phyloP scores from a whole-genome alignment of 2,888 invertebrate genomes.

The Adineta ricciae region DNA sequence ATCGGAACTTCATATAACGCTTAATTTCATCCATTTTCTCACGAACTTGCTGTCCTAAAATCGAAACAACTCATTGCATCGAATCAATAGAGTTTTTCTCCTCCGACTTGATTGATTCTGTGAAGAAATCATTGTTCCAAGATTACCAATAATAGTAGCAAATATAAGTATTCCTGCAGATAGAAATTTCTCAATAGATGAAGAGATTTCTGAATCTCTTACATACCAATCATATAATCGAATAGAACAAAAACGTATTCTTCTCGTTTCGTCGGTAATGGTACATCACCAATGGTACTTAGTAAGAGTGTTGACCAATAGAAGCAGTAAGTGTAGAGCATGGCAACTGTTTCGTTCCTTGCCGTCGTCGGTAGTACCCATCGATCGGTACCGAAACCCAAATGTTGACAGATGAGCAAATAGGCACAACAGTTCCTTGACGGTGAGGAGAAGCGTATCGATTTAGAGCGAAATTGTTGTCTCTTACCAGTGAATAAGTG shows the following conservation, averaged over 20 bases:
- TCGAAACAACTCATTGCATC: too few relatives aligned
- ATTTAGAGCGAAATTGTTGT: neutral
- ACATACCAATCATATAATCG: constrained; percentile 29
- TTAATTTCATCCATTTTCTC: constrained; percentile 56
- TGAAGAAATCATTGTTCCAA: constrained; percentile 68
- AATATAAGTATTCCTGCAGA: constrained; percentile 60
- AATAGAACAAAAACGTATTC: constrained; percentile 58
- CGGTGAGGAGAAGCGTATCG: too few relatives aligned
- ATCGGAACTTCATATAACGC: constrained; percentile 81
- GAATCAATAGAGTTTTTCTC: constrained; percentile 64
- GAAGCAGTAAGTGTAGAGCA: constrained; percentile 81
- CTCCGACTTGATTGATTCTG: constrained; percentile 63
- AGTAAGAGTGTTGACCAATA: constrained; percentile 93
- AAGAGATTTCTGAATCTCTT: too few relatives aligned
- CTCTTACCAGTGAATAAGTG: constrained; percentile 48
- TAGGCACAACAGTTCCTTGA: constrained; percentile 46
- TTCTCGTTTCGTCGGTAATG: constrained; percentile 77
- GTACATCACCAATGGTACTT: constrained; percentile 79
- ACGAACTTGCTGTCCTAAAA: constrained; percentile 23
- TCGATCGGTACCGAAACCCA: constrained; percentile 79
- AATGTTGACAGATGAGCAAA: constrained; percentile 50
- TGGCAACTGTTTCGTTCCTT: constrained; percentile 37
- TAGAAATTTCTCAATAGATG: neutral
- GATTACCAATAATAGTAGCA: constrained; percentile 89
- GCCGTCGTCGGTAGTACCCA: constrained; percentile 54